Base-by-base conservation (phyloP, 2,888 invertebrate genomes). In the Ditula angustiorana region DNA sequence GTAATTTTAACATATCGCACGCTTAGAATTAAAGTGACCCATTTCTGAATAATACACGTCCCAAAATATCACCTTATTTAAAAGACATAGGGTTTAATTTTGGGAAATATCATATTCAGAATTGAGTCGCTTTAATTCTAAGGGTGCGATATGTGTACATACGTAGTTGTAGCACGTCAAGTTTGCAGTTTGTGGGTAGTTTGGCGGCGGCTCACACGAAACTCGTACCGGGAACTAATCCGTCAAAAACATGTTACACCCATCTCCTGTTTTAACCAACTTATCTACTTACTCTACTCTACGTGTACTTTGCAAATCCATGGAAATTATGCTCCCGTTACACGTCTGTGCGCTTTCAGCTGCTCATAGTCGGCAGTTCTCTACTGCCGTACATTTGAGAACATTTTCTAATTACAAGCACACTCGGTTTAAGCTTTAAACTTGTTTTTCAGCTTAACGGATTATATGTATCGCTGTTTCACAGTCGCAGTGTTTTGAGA, bases 211-310 rank as follows among this genome's bases (percentile, higher is more conserved):
- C 64, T 60, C 62, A 62, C 59, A 62, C 35, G 62, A 44, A 65
- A 69, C 67, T 70, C 53, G 52, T 30, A 66, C 74, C 69, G 71
- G 71, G 72, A 77, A 80, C 81, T 86, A 84, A 87, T 87, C 83
- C 83, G 79, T 86, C 86, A 86, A 83, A 84, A 85, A 83, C 86
- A 84, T 76, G 77, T 74, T 80, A 77, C 79, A 79, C 79, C 76
- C 77, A 81, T 78, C 74, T 68, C 64, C 53, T 60, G 67, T 67
- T 71, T 74, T 75, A 72, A 73, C 73, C 67, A 80, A 81, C 77
- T 82, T 81, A 74, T 80, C 79, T 77, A 76, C 74, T 78, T 78
- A 74, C 74, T 76, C 49, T 52, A 61, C 61, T 61, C n/a, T n/a
- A n/a, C n/a, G n/a, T n/a, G n/a, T n/a, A n/a, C n/a, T 63, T 30